phyloP scores from a whole-genome alignment of 2,888 invertebrate genomes.

The Megaustenia siamemsis region DNA sequence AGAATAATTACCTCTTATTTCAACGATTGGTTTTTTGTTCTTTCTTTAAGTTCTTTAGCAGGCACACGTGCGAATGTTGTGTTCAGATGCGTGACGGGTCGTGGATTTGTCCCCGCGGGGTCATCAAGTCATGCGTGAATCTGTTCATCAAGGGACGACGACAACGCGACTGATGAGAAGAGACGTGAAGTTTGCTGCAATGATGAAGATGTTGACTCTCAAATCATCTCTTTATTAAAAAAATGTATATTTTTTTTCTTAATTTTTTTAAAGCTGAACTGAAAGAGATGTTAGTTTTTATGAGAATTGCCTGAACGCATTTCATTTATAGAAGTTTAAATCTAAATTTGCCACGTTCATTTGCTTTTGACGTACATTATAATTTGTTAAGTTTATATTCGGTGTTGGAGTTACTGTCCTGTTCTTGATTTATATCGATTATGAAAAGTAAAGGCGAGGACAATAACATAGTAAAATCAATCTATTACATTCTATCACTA shows the following conservation, averaged over 20 bases:
- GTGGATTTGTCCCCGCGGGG: not conserved
- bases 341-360: too few species aligned
- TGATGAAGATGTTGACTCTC: not conserved
- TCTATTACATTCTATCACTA: too few species aligned
- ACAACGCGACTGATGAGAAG: not conserved
- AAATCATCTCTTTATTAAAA: not conserved
- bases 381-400: too few species aligned
- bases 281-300: too few species aligned
- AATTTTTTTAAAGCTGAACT: not conserved
- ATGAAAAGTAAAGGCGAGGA: too few species aligned
- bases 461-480: too few species aligned
- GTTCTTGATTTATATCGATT: too few species aligned
- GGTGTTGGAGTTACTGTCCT: too few species aligned
- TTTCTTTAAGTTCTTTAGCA: not conserved
- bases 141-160: not conserved
- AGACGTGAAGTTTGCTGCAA: not conserved
- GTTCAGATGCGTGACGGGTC: not conserved
- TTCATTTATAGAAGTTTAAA: too few species aligned
- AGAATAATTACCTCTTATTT: conserved; percentile 5
- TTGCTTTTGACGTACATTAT: too few species aligned
- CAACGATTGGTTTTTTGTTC: not conserved
- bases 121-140: conserved; percentile 6
- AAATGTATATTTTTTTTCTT: not conserved
- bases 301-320: too few species aligned
- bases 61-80: conserved; percentile 14